Conservation (phyloP, 2,888 invertebrate species). For the Rhagonycha fulva region DNA sequence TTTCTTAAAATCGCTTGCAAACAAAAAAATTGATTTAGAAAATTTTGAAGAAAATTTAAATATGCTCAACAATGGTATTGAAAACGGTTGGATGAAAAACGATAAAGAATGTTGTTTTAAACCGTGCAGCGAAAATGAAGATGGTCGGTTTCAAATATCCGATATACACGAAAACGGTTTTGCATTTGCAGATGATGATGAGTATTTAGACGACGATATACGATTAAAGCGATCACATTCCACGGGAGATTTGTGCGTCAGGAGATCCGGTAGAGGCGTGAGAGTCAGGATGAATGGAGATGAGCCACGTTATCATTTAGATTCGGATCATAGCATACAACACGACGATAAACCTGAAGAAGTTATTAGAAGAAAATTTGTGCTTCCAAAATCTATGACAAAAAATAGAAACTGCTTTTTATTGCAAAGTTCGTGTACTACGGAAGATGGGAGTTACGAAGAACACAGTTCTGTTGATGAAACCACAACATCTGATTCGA, state of each 20-base stretch:
- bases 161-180: slow-evolving; percentile 59
- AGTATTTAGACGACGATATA: slow-evolving; percentile 51
- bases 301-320: slow-evolving; percentile 57
- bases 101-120: slow-evolving; percentile 51
- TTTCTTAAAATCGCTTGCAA: slow-evolving; percentile 58
- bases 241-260: slow-evolving; percentile 56
- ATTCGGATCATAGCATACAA: slow-evolving; percentile 59
- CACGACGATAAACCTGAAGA: slow-evolving; percentile 60
- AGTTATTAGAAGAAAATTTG: slow-evolving; percentile 51
- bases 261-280: slow-evolving; percentile 48
- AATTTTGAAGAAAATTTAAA: slow-evolving; percentile 47
- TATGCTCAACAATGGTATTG: slow-evolving; percentile 45
- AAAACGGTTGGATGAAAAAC: slow-evolving; percentile 35
- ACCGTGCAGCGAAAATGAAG: slow-evolving; percentile 55
- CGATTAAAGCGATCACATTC: slow-evolving; percentile 57
- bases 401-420: slow-evolving; percentile 50
- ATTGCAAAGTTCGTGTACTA: slow-evolving; percentile 47
- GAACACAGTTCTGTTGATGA: slow-evolving; percentile 57
- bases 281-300: slow-evolving; percentile 49
- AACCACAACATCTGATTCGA: slow-evolving; percentile 57
- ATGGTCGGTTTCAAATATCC: slow-evolving; percentile 59
- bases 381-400: slow-evolving; percentile 45
- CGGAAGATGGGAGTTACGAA: slow-evolving; percentile 51
- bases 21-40: slow-evolving; percentile 55
- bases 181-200: slow-evolving; percentile 50